Percentiles rank a stretch among this genome's conserved stretches.
These are phyloP conservation scores for Cerastoderma edule DNA, from an alignment of 2,888 invertebrate species.

Conservation along the genomic window DNA sequence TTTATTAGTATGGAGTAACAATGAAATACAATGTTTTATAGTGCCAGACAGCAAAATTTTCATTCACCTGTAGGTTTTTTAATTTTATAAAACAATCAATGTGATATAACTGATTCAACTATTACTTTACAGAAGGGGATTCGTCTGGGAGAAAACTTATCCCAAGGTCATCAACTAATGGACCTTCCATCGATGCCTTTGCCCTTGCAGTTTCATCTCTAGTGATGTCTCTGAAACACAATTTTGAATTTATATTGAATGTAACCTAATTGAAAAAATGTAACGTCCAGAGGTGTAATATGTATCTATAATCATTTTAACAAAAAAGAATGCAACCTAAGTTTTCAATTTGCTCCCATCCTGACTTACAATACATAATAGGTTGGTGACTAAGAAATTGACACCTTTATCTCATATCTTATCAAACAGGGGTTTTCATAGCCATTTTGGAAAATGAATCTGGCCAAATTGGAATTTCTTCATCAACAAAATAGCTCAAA, in stretches of 20 bases:
- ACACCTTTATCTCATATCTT: neutral
- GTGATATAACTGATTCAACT: no score
- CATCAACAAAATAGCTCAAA: neutral
- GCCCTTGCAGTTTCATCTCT: neutral
- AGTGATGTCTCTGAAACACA: conserved; percentile 1
- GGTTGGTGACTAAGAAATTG: neutral
- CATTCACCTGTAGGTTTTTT: no score
- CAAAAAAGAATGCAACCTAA: neutral
- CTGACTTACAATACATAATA: neutral
- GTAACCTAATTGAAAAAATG: neutral
- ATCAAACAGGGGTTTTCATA: no score
- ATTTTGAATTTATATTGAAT: neutral
- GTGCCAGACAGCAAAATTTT: no score
- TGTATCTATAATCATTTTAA: no score
- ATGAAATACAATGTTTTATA: no score
- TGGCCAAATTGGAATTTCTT: no score
- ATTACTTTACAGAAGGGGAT: conserved; percentile 12
- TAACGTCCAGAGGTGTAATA: no score
- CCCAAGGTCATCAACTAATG: conserved; percentile 5
- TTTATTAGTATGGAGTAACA: no score
- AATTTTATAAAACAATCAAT: no score
- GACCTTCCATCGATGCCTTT: neutral
- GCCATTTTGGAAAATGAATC: no score
- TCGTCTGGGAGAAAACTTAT: neutral
- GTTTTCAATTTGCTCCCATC: neutral